A percentile compares a stretch with the other conserved stretches of the same genome.
Conservation (phyloP, 2,888 invertebrate genomes). For the Conus canariensis region DNA sequence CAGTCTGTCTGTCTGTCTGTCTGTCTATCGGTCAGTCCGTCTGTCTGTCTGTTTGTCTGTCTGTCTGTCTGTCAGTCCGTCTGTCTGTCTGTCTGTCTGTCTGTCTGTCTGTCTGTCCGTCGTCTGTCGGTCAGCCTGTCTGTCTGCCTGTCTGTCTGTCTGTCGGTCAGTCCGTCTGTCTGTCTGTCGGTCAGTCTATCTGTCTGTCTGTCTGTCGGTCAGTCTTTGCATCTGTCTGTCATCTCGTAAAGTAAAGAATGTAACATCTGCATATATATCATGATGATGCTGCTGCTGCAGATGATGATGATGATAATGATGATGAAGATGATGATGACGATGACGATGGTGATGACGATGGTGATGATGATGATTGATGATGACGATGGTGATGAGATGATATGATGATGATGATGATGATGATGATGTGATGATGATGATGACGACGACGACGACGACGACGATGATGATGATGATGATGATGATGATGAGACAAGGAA, state of each 20-base stretch:
- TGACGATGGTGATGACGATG: not conserved
- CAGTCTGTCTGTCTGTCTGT: not conserved
- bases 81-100: not conserved
- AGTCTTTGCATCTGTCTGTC: not conserved
- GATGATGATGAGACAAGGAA: no score
- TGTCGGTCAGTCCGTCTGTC: not conserved
- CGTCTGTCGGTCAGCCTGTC: slow-evolving; percentile 19
- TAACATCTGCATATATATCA: no score
- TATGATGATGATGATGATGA: no score
- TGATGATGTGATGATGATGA: not conserved
- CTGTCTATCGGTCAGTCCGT: not conserved
- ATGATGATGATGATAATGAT: not conserved
- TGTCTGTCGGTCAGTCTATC: no score
- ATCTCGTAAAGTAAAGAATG: not conserved
- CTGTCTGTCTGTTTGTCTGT: not conserved
- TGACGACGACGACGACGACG: not conserved
- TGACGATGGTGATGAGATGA: not conserved
- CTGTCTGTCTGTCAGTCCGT: not conserved
- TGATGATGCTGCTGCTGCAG: not conserved
- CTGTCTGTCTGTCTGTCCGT: not conserved
- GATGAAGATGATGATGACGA: slow-evolving; percentile 13
- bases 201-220: not conserved
- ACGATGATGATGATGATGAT: not conserved
- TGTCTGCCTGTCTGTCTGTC: slow-evolving; percentile 13
- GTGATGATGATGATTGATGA: not conserved